These are phyloP conservation scores for Monopterus albus DNA, from an alignment of 2,113 vertebrate genomes.

Conservation along the genomic window DNA sequence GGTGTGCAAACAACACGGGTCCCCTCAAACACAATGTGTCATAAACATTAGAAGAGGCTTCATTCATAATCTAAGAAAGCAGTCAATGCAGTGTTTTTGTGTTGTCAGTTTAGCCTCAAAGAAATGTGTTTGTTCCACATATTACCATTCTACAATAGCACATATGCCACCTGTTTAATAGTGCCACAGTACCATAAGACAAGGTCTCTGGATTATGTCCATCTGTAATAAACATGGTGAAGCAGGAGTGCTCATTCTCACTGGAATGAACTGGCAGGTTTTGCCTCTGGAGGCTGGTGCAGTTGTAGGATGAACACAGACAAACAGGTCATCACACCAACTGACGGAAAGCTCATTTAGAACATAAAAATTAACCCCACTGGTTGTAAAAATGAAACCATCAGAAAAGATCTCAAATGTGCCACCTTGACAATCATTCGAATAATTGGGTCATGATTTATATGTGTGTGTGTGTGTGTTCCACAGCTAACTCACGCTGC, in stretches of 20 bases:
- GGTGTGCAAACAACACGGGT: not conserved
- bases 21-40: not conserved
- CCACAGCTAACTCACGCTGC: constrained; percentile 92
- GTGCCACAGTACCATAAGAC: constrained; percentile 46
- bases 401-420: not conserved
- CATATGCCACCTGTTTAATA: constrained; percentile 52
- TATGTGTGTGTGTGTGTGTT: constrained; percentile 50
- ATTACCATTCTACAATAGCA: constrained; percentile 29
- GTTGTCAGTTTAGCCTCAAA: constrained; percentile 19
- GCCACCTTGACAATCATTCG: not conserved
- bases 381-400: constrained; percentile 33
- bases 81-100: constrained; percentile 1
- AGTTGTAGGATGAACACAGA: constrained; percentile 61
- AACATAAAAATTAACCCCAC: constrained; percentile 14
- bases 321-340: constrained; percentile 48
- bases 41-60: not conserved
- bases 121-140: constrained; percentile 20
- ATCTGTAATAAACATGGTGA: constrained; percentile 49
- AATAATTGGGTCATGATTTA: constrained; percentile 1
- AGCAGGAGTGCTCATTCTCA: constrained; percentile 50
- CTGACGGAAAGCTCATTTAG: constrained; percentile 57
- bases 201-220: constrained; percentile 47
- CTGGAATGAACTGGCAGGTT: constrained; percentile 61
- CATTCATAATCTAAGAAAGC: too few species aligned
- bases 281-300: constrained; percentile 54